Conservation (phyloP, 2,113 vertebrate species). For the Apteryx owenii region DNA sequence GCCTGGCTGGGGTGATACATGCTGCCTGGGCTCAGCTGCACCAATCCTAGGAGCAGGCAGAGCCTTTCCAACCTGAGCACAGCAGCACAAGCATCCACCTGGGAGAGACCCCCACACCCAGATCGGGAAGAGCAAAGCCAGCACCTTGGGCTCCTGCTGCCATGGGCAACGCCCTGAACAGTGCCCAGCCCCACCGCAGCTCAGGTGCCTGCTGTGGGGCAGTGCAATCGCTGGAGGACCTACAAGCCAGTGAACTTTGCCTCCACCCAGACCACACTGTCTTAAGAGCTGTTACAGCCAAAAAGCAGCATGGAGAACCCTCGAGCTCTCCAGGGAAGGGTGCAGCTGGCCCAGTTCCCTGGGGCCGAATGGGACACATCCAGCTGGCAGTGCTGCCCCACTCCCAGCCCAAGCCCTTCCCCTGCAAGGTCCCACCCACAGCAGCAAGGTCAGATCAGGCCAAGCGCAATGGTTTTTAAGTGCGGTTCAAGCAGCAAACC, state of each 20-base stretch:
- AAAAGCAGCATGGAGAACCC: not conserved
- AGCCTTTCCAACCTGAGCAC: not conserved
- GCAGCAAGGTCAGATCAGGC: not conserved
- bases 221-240: no score
- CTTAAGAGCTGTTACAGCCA: not conserved
- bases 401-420: conserved; percentile 17
- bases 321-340: no score
- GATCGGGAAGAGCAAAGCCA: no score
- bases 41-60: not conserved
- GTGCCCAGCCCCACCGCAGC: not conserved
- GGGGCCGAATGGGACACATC: not conserved
- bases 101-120: no score
- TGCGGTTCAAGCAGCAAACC: not conserved
- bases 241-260: not conserved
- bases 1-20: no score
- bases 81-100: not conserved
- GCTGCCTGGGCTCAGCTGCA: fast-evolving
- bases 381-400: not conserved
- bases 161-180: not conserved
- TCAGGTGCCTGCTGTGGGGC: no score
- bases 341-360: not conserved
- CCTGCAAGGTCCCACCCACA: not conserved
- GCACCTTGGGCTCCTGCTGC: no score
- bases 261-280: not conserved
- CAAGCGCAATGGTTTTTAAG: not conserved